phyloP scores from a whole-genome alignment of 2,113 vertebrate genomes.

The Microtus montanus region DNA sequence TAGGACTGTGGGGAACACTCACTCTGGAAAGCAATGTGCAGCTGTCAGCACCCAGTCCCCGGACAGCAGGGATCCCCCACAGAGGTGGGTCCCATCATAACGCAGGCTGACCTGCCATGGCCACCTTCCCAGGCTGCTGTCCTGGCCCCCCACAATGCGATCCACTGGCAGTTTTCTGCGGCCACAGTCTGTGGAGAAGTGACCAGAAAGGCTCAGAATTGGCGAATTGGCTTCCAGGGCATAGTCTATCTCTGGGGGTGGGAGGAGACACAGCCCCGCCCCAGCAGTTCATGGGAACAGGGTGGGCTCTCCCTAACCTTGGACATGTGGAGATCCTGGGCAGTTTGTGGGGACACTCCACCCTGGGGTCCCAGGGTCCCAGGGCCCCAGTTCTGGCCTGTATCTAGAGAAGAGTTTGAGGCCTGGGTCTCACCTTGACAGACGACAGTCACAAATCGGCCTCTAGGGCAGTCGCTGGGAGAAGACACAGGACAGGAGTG shows the following conservation, averaged over 20 bases:
- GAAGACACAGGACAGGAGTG: background rate
- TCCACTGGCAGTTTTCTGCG: conserved; percentile 90
- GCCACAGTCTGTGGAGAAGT: conserved; percentile 87
- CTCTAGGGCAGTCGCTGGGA: conserved; percentile 81
- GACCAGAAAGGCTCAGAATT: fast-evolving
- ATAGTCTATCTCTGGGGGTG: background rate
- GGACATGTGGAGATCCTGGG: background rate
- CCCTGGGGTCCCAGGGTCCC: too few species aligned
- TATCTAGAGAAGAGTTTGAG: background rate
- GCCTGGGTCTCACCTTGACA: conserved; percentile 82
- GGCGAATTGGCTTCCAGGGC: background rate
- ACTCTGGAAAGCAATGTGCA: conserved; percentile 95
- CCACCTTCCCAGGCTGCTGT: conserved; percentile 91
- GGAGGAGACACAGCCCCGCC: background rate
- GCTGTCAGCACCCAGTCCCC: conserved; percentile 93
- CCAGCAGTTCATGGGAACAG: too few species aligned
- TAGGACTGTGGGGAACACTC: conserved; percentile 65
- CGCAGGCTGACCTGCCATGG: conserved; percentile 94
- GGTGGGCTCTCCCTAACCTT: too few species aligned
- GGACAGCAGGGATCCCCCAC: conserved; percentile 92
- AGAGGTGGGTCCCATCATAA: conserved; percentile 91
- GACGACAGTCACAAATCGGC: conserved; percentile 76
- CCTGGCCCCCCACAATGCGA: conserved; percentile 91
- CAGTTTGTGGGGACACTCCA: background rate
- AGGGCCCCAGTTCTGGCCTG: background rate